phyloP scores from a whole-genome alignment of 2,113 vertebrate genomes.

The Scortum barcoo region DNA sequence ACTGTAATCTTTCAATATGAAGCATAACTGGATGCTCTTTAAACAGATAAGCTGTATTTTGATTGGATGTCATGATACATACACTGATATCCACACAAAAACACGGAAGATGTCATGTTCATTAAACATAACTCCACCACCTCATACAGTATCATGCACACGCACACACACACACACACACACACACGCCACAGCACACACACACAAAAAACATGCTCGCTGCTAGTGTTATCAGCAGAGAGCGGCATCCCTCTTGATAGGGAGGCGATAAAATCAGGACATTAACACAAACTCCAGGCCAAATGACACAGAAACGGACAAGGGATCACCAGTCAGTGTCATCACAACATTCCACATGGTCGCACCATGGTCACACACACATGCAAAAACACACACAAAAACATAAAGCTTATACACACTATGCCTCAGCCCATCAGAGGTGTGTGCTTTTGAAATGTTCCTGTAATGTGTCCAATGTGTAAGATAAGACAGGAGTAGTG shows the following conservation, averaged over 20 bases:
- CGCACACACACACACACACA: neutral
- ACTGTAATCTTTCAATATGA: neutral
- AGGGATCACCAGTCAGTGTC: slow-evolving; percentile 35
- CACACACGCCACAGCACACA: slow-evolving; percentile 14
- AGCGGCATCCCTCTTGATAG: slow-evolving; percentile 52
- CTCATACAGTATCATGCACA: neutral
- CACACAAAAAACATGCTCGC: neutral
- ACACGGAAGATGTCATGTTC: neutral
- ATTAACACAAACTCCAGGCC: slow-evolving; percentile 50
- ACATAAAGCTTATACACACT: neutral
- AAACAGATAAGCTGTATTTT: neutral
- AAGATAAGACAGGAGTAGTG: slow-evolving; percentile 61
- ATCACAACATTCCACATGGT: slow-evolving; percentile 64
- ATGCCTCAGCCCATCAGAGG: slow-evolving; percentile 40
- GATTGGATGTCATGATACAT: neutral
- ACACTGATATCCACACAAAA: neutral
- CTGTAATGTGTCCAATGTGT: slow-evolving; percentile 58
- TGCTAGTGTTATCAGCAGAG: slow-evolving; percentile 41
- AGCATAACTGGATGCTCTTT: neutral
- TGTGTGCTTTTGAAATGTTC: slow-evolving; percentile 58
- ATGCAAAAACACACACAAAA: slow-evolving; percentile 3
- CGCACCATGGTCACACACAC: neutral
- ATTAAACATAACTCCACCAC: neutral
- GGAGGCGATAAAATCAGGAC: slow-evolving; percentile 60
- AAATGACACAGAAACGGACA: slow-evolving; percentile 58